These are phyloP conservation scores for Strongylocentrotus purpuratus DNA, from an alignment of 35 echinoderm and acorn worm genomes.

Conservation along the genomic window DNA sequence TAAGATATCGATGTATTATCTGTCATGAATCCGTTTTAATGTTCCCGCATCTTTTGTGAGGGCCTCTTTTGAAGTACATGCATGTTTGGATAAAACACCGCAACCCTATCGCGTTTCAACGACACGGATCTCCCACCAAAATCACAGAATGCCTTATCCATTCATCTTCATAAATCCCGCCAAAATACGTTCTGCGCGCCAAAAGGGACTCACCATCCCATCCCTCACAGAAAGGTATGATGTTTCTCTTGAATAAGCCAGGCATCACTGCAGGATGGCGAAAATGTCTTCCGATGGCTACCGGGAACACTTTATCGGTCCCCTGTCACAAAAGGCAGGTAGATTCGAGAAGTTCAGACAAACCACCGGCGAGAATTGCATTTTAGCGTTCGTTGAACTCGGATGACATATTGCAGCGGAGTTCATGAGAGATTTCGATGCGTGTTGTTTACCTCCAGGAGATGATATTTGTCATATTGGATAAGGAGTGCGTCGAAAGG, in stretches of 20 bases:
- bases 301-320: neutral
- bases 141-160: neutral
- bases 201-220: neutral
- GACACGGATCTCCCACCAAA: neutral
- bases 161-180: neutral
- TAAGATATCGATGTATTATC: neutral
- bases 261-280: neutral
- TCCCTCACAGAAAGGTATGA: no score
- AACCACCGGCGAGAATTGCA: neutral
- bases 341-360: neutral
- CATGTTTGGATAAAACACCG: neutral
- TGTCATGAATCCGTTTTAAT: neutral
- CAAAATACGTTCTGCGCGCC: neutral
- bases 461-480: neutral
- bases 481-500: neutral
- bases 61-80: neutral
- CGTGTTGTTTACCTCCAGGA: neutral
- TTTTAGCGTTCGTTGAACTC: neutral
- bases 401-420: neutral
- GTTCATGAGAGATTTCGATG: neutral
- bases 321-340: neutral
- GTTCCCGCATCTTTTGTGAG: neutral
- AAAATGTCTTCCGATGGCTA: neutral
- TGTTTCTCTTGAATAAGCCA: no score
- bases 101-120: neutral